A percentile compares a stretch with the other conserved stretches of the same genome.
Conservation (phyloP, 2,888 invertebrate genomes). For the Morpho achilles region DNA sequence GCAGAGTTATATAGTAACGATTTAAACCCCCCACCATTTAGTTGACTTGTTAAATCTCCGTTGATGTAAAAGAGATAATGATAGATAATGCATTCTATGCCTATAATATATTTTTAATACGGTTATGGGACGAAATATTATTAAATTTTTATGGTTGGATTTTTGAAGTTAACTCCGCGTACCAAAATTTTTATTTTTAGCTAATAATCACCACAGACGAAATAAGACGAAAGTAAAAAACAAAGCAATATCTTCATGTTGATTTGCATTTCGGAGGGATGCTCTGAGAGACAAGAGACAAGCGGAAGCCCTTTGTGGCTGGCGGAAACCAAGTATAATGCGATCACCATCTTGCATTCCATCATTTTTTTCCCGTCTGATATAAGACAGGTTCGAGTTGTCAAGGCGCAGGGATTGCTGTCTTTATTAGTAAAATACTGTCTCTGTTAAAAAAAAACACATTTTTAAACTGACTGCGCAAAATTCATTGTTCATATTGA, state of each 20-base stretch:
- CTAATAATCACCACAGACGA: conserved; percentile 21
- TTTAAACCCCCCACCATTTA: too few species aligned
- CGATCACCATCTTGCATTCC: conserved; percentile 60
- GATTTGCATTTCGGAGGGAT: conserved; percentile 69
- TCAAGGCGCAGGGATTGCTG: conserved; percentile 21
- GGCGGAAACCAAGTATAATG: conserved; percentile 70
- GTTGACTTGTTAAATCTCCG: too few species aligned
- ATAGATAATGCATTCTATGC: too few species aligned
- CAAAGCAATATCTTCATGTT: conserved; percentile 35
- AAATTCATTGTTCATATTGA: too few species aligned
- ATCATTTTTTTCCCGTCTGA: conserved; percentile 37
- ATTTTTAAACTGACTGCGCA: too few species aligned
- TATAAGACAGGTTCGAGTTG: conserved; percentile 37
- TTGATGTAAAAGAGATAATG: too few species aligned
- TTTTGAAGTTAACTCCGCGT: background rate
- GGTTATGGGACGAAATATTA: too few species aligned
- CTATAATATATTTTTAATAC: too few species aligned
- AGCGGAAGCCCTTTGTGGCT: conserved; percentile 68
- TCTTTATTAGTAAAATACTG: conserved; percentile 5
- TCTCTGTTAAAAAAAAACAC: background rate
- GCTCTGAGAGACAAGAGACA: conserved; percentile 67
- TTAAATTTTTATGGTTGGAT: background rate
- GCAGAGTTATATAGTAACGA: too few species aligned
- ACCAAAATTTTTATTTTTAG: conserved; percentile 1
- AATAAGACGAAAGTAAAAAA: conserved; percentile 26